A percentile compares a stretch with the other conserved stretches of the same genome.
Conservation (phyloP, 2,797 vertebrate genomes). For the Odontamblyopus rebecca region DNA sequence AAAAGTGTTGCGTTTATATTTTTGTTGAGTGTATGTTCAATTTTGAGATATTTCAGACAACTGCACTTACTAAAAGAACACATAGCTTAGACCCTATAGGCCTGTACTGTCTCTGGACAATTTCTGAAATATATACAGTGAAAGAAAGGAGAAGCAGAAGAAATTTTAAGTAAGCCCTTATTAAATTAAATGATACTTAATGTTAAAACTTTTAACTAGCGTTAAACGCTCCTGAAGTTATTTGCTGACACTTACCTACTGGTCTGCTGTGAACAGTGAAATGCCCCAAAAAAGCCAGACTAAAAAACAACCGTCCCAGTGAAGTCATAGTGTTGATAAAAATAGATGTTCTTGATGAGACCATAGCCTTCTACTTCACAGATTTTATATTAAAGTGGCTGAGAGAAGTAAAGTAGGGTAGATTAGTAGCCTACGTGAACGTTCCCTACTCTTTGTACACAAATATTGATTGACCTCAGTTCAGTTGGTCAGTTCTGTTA, state of each 20-base stretch:
- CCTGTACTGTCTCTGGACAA: too few species aligned
- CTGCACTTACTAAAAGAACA: too few species aligned
- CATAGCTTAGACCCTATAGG: too few species aligned
- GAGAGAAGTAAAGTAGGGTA: slow-evolving; percentile 8
- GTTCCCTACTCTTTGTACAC: slow-evolving; percentile 51
- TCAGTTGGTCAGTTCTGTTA: slow-evolving; percentile 26
- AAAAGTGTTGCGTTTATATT: too few species aligned
- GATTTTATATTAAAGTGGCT: background rate
- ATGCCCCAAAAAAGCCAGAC: slow-evolving; percentile 36
- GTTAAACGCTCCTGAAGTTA: too few species aligned
- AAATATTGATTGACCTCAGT: slow-evolving; percentile 63
- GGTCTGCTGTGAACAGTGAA: slow-evolving; percentile 34
- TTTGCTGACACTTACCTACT: slow-evolving; percentile 45
- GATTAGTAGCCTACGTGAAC: slow-evolving; percentile 29
- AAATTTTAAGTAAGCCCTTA: too few species aligned
- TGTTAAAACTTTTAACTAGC: too few species aligned
- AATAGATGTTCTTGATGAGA: background rate
- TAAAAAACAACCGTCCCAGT: slow-evolving; percentile 22
- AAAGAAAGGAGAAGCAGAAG: too few species aligned
- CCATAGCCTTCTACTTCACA: background rate
- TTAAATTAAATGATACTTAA: too few species aligned
- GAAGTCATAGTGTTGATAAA: slow-evolving; percentile 48
- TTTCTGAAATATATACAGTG: too few species aligned
- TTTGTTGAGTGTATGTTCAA: too few species aligned
- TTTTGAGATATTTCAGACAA: too few species aligned